Base-by-base conservation (phyloP, 2,113 vertebrate genomes). In the Brachirus orientalis region DNA sequence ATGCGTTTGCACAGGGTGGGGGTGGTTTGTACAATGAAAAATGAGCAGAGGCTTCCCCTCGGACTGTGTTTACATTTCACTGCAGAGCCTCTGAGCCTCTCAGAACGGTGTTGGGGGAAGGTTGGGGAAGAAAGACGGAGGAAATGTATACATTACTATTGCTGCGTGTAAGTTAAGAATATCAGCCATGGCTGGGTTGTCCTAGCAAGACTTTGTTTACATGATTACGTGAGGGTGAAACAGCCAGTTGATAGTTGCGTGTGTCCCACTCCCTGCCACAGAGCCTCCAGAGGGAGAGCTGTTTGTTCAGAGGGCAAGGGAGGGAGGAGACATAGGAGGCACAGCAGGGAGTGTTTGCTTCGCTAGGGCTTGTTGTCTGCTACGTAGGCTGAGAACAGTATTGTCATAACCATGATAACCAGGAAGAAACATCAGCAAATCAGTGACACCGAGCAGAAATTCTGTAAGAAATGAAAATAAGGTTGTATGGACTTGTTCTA, bases 11-110 rank as follows among this genome's bases (percentile, higher is more conserved):
- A 54, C 52, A 86, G 19, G 22, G 48, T 17, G 67, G 52, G 61
- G 71, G 20, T 13, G 38, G 55, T 45, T 40, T 75, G 51, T 47
- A 56, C 45, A 9, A 19, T 53, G 76, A 72, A 72, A 85, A 80
- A 63, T 43, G 58, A 84, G 75, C 43, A 5, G 46, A 62, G 71
- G 68, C 37, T 81, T 64, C 62, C 71, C 66, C 66, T 71, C 16
- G 12, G 59, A 50, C 17, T 69, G 65, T 81, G 86, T 86, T 89
- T 89, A 82, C 77, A 47, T 83, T 83, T 69, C 46, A 35, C 76
- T 71, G 72, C 61, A 47, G 62, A n/a, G n/a, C n/a, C n/a, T n/a
- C n/a, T 37, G 3, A 40, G 52, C 35, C 52, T 2, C 50, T 44
- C 22, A 11, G 46, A 40, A 2, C 51, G 60, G 20, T n/a, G 8